A percentile compares a stretch with the other conserved stretches of the same genome.
These are phyloP conservation scores for Dendrophyllia cribrosa DNA, from an alignment of 64 coral and sea anemone species.

Conservation along the genomic window DNA sequence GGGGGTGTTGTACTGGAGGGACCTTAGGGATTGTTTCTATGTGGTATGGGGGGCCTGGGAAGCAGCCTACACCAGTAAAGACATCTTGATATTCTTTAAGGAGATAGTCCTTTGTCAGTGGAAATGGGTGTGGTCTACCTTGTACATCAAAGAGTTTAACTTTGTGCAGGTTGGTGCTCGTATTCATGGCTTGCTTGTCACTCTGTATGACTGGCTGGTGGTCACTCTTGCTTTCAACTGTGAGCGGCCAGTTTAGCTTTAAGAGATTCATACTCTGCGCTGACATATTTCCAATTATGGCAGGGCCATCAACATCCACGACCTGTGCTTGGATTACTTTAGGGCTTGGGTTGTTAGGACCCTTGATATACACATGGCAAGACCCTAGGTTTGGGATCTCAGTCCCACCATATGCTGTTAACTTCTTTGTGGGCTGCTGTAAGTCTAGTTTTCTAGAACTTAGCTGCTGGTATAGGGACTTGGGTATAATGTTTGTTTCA, in stretches of 20 bases:
- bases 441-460: too few species aligned
- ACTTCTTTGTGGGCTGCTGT: background rate
- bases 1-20: constrained; percentile 33
- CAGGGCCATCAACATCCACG: constrained; percentile 46
- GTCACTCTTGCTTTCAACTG: background rate
- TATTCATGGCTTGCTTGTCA: background rate
- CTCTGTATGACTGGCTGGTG: background rate
- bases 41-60: constrained; percentile 60
- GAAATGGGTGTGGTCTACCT: constrained; percentile 53
- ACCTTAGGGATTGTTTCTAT: constrained; percentile 53
- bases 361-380: constrained; percentile 48
- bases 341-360: constrained; percentile 6
- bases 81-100: constrained; percentile 55
- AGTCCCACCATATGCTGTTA: constrained; percentile 60
- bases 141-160: constrained; percentile 20
- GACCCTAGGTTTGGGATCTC: constrained; percentile 57
- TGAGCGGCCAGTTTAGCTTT: constrained; percentile 46
- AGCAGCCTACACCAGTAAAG: constrained; percentile 45
- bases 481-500: too few species aligned
- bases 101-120: constrained; percentile 60
- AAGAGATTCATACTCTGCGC: constrained; percentile 29
- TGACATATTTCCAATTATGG: constrained; percentile 21
- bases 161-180: background rate
- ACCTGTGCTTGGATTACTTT: constrained; percentile 31
- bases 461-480: too few species aligned